Base-by-base conservation (phyloP, 2,888 invertebrate species). In the Cataglyphis rosenhaueri region DNA sequence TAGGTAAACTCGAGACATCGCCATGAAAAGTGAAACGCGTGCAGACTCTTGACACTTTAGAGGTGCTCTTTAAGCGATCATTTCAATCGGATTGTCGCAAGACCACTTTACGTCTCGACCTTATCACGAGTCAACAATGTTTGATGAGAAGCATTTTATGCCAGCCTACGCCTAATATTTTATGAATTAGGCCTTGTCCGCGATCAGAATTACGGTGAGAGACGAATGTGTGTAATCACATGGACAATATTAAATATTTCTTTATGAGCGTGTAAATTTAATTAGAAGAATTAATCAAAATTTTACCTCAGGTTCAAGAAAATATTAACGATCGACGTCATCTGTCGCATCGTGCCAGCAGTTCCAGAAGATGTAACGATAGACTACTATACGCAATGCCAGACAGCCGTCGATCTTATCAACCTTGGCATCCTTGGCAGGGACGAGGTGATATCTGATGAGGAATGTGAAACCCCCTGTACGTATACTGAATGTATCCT, bases 401-500 rank as follows among this genome's bases (percentile, higher is more conserved):
- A 76, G 87, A 87, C 86, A 88, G 86, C 85, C 87, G 86, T 88
- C 86, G 85, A 85, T 84, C 70, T 70, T 66, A 81, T 82, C 84
- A 68, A 44, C n/a, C 21, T 79, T 44, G 44, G 21, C 59, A 71
- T 71, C 78, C 78, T 71, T 29, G 38, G 52, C 44, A 10, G n/a
- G 18, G 41, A 5, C 35, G 82, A 81, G 44, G 29, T 41, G 52
- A 18, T 79, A 59, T 68, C 79, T 87, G 94, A 92, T 90, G 94
- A 94, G 92, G 94, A 95, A 95, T 96, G 96, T 96, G 95, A 93
- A 95, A 97, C 98, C 97, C 98, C 98, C 98, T 98, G 98, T 97
- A 98, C 98, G 98, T 98, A 98, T 98, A 98, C 98, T 98, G 98
- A 98, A 98, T 98, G 98, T 98, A 98, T 98, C 98, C 98, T 98